Conservation (phyloP, 2,113 vertebrate genomes). For the Piaya cayana region DNA sequence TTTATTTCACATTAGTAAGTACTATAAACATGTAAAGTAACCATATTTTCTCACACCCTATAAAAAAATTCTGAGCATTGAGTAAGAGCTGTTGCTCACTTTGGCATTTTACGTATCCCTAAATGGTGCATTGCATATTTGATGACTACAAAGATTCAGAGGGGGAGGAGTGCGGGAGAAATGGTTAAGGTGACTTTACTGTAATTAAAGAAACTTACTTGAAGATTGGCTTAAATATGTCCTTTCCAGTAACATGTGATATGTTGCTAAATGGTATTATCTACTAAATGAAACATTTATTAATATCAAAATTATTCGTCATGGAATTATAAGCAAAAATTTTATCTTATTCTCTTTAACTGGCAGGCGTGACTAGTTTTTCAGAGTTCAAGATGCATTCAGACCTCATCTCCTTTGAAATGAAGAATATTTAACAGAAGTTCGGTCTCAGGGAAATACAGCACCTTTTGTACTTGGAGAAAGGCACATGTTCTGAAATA, state of each 20-base stretch:
- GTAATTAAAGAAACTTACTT: not conserved
- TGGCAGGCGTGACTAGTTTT: conserved; percentile 22
- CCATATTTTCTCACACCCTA: not conserved
- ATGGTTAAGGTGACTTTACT: not conserved
- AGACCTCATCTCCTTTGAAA: not conserved
- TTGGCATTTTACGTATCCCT: not conserved
- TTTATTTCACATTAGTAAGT: not conserved
- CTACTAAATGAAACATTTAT: not conserved
- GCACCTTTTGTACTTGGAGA: not conserved
- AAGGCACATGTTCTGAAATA: not conserved
- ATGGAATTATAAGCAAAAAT: not conserved
- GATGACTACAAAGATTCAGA: not conserved
- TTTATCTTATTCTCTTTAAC: not conserved
- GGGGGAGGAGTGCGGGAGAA: not conserved
- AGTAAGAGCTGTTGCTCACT: not conserved
- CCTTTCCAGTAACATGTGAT: not conserved
- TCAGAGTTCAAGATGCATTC: not conserved
- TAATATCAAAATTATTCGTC: not conserved
- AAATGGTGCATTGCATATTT: not conserved
- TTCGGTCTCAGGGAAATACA: not conserved
- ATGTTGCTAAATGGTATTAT: not conserved
- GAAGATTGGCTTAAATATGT: not conserved
- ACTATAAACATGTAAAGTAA: not conserved
- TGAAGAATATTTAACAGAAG: not conserved
- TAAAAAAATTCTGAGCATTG: not conserved